Evolutionary conservation across 2,113 vertebrate genomes (phyloP), one percentile per base, ranked within the genome.

Genomic region (Synodontis membranacea): DNA sequence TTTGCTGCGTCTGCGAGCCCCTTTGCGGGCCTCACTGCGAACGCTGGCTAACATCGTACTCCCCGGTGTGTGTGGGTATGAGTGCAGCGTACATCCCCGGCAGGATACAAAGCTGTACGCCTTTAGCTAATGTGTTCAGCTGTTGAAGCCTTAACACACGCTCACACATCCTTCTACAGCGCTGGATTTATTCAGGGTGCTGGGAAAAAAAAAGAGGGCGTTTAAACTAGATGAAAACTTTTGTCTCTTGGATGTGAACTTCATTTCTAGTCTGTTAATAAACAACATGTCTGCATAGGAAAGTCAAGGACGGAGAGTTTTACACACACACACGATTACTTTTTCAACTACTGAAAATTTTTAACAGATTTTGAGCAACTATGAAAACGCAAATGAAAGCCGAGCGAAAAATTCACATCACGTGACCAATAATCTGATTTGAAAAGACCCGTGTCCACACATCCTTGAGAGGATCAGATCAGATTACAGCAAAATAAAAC

Each of bases 11-110:
- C 86, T 78, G 79, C 39, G 12, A 23, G 42, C 44, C 68, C 46
- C 66, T 42, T 80, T 75, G 0, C 7, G 52, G 85, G 82, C 85
- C 82, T 84, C 80, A 56, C n/a, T n/a, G 50, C n/a, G 37, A 78
- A 76, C 52, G 37, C 52, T 39, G 82, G 78, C 58, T 82, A 34
- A 78, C 72, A 82, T 64, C 56, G 23, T 21, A 3, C 52, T 83
- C 58, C 68, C 79, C 17, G 70, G 83, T 74, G 87, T 75, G 66
- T 83, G 28, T 64, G 58, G 76, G 75, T 81, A 81, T 62, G 25
- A 84, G 42, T 37, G 46, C 42, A 42, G 66, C 54, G 39, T 74
- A 81, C 76, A 81, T 81, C 50, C 82, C 12, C 74, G 50, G 54
- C 62, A 60, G 52, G 48, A 78, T 52, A 70, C 62, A 75, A 62